A percentile compares a stretch with the other conserved stretches of the same genome.
Conservation (phyloP, 2,888 invertebrate species). For the Zelleria hepariella region DNA sequence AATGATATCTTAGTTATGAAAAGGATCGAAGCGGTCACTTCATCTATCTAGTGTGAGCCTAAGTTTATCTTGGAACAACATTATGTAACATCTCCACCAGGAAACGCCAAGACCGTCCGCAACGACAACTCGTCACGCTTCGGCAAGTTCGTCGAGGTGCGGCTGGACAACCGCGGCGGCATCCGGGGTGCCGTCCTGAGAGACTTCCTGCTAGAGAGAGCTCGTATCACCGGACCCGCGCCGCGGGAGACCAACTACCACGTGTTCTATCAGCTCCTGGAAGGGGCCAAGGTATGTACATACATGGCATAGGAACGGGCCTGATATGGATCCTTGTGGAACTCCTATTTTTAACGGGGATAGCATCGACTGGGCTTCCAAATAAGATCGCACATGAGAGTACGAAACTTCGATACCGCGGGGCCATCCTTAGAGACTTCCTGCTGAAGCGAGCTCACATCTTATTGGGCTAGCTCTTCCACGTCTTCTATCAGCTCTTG, state of each 20-base stretch:
- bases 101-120: constrained; percentile 93
- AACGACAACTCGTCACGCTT: constrained; percentile 95
- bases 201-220: constrained; percentile 91
- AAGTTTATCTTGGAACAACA: too few relatives aligned
- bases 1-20: too few relatives aligned
- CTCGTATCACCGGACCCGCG: constrained; percentile 91
- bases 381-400: neutral
- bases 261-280: constrained; percentile 92
- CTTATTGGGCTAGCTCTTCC: too few relatives aligned
- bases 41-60: too few relatives aligned
- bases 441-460: too few relatives aligned
- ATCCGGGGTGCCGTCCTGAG: constrained; percentile 93
- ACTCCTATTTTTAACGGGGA: too few relatives aligned
- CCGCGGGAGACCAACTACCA: constrained; percentile 91
- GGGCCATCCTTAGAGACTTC: neutral
- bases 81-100: too few relatives aligned
- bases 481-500: too few relatives aligned
- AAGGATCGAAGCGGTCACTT: too few relatives aligned
- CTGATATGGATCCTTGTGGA: too few relatives aligned
- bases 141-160: constrained; percentile 96
- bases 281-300: constrained; percentile 81
- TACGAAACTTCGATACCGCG: neutral
- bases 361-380: too few relatives aligned
- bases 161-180: constrained; percentile 89
- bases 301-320: too few relatives aligned